Base-by-base conservation (phyloP, 92 coral and sea anemone species). In the Isaurus tuberculatus region DNA sequence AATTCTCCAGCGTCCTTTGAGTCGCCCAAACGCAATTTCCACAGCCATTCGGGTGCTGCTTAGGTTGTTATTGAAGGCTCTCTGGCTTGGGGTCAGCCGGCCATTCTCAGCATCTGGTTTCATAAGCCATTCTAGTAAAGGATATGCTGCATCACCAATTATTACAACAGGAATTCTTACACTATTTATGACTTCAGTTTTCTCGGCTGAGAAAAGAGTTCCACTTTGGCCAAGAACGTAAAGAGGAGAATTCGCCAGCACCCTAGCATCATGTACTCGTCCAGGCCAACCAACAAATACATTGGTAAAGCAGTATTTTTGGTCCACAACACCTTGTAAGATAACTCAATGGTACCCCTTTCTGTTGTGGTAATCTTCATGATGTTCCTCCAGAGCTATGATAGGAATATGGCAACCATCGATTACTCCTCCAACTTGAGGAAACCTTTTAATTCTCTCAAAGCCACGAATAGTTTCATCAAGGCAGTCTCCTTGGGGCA, bases 1-100 rank as follows among this genome's bases (percentile, higher is more conserved):
- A 68, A 72, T 70, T 17, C 90, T 72, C 77, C 86, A 86, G 72
- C 83, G 77, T 22, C 90, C 81, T 31, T 86, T 86, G 58, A 86
- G 80, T 46, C 73, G 57, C 8, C 86, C 86, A 87, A 67, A 72
- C 60, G 70, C 83, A 51, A 71, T 87, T 80, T 81, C 80, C 30
- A 88, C 78, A 40, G 60, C 82, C 81, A 80, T 72, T 64, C 68
- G 65, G 71, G 89, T 65, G 74, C 86, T 69, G 88, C 89, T 79
- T 23, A 89, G 89, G 34, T 84, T 84, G 61, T 85, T 72, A 80
- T 89, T 79, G 65, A 79, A 71, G 68, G 40, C 40, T 51, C 42
- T 57, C 48, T 83, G 87, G 49, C 75, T 72, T 42, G 79, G 40
- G 58, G 87, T 49, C 70, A 83, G 75, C 42, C 61, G 58, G 29